A percentile compares a stretch with the other conserved stretches of the same genome.
These are phyloP conservation scores for Lophotriccus pileatus DNA, from an alignment of 2,797 vertebrate genomes.

Conservation along the genomic window DNA sequence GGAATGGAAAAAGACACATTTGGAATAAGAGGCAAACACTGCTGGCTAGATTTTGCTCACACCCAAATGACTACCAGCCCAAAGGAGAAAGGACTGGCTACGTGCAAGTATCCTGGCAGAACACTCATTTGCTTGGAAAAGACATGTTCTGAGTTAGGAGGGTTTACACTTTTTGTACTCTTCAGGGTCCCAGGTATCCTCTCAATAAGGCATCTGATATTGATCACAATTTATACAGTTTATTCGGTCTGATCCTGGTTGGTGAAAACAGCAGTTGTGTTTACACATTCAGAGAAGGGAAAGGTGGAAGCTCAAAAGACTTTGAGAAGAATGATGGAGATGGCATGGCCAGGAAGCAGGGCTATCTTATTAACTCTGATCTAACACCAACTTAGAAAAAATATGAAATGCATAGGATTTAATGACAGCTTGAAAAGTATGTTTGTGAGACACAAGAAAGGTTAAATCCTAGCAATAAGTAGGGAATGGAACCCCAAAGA, in stretches of 20 bases:
- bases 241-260: neutral
- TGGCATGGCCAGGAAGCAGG: neutral
- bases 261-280: neutral
- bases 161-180: neutral
- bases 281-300: neutral
- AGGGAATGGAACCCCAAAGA: neutral
- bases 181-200: neutral
- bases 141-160: neutral
- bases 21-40: neutral
- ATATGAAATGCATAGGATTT: neutral
- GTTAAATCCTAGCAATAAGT: neutral
- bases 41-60: neutral
- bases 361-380: neutral
- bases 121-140: neutral
- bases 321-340: neutral
- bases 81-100: neutral
- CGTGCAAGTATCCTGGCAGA: neutral
- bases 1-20: neutral
- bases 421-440: neutral
- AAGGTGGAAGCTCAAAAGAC: neutral
- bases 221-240: neutral
- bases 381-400: neutral
- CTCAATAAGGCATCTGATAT: neutral
- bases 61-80: neutral
- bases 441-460: neutral